Evolutionary conservation across 1,140 invertebrate genomes (phyloP), one percentile per base, ranked within the genome.

Genomic region (Ips nitidus): DNA sequence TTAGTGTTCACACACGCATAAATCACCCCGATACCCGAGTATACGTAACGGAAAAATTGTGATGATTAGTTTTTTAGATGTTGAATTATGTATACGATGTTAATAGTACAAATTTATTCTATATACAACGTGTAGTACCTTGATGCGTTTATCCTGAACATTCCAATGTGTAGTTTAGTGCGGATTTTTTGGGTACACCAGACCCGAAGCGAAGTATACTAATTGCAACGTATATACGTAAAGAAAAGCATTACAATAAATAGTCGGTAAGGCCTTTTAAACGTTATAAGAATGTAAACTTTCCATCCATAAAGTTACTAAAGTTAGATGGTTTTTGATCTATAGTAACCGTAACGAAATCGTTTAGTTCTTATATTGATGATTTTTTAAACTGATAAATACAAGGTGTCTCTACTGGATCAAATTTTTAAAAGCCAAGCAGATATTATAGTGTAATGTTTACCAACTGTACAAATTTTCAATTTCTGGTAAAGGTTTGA

Each of bases 191-290:
- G 64, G 71, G 66, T 69, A 75, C 57, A 61, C 66, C n/a, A 43
- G 47, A 41, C n/a, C 38, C 5, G 22, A 45, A 43, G 38, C 43
- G 68, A 74, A 73, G 78, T 79, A 79, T 79, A 79, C 78, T 76
- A 79, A 71, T 71, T 75, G 77, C 63, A 80, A 80, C 77, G 73
- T 65, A 79, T 80, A 80, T 80, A 80, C 78, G 78, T 79, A 79
- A 80, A 71, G 75, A 76, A 56, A 65, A 55, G 59, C 59, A 66
- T 71, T 77, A 79, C 77, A 80, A 79, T 78, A 79, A 78, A 74
- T 78, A 79, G 74, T 63, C 71, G 65, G 70, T 69, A 71, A 74
- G 67, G 60, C 45, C 37, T 68, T 22, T 57, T 50, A 39, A 68
- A 68, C 39, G 55, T 70, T 42, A 62, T 40, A 57, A 71, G 45